A percentile compares a stretch with the other conserved stretches of the same genome.
Conservation (phyloP, 2,113 vertebrate genomes). For the Corythaeola cristata region DNA sequence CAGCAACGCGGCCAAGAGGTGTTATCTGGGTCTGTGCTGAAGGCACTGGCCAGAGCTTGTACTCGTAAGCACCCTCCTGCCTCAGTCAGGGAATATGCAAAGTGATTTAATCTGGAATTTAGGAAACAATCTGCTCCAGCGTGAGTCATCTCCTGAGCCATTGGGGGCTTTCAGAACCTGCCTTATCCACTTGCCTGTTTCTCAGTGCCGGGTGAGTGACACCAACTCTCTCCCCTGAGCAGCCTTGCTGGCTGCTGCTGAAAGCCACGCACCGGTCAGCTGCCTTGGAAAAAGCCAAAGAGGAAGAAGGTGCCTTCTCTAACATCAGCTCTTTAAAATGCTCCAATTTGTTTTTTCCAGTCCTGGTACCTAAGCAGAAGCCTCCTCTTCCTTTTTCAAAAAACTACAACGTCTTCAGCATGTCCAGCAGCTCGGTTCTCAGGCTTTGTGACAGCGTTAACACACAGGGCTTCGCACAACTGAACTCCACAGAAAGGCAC, state of each 20-base stretch:
- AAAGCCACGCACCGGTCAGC: neutral
- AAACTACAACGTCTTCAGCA: neutral
- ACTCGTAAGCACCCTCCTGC: neutral
- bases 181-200: neutral
- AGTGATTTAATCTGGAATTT: constrained; percentile 55
- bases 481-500: neutral
- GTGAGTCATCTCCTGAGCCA: constrained; percentile 54
- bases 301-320: neutral
- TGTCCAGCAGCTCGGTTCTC: neutral
- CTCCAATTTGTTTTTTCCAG: neutral
- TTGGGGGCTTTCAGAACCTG: constrained; percentile 12
- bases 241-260: neutral
- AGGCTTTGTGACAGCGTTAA: neutral
- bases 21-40: neutral
- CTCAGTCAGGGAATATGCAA: constrained; percentile 50
- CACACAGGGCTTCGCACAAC: neutral
- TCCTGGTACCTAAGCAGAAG: neutral
- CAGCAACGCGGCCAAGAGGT: neutral
- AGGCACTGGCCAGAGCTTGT: neutral
- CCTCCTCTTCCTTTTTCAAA: neutral
- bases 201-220: neutral
- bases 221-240: neutral
- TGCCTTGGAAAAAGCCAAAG: neutral
- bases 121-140: constrained; percentile 40
- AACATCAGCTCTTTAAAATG: neutral